Conservation (phyloP, 2,797 vertebrate species). For the Falco novaeseelandiae region DNA sequence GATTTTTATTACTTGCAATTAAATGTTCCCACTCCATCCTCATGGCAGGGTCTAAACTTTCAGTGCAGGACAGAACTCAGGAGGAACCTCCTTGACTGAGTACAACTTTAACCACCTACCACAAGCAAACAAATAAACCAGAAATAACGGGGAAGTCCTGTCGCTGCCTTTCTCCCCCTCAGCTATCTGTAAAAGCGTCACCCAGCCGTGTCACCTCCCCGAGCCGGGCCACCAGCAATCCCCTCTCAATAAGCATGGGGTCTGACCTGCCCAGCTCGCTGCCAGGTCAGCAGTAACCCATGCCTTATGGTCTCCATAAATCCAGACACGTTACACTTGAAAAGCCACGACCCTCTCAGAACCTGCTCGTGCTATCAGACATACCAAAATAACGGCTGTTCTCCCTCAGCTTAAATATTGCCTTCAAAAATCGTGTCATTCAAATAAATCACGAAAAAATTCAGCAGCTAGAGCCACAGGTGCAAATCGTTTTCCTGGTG, state of each 20-base stretch:
- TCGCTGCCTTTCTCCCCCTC: not conserved
- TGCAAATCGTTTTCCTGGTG: fast-evolving
- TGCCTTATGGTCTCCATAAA: not conserved
- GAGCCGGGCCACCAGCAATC: not conserved
- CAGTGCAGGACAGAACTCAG: not conserved
- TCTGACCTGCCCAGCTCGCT: not conserved
- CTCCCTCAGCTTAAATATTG: not conserved
- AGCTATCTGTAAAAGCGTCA: not conserved
- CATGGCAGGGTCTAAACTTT: not conserved
- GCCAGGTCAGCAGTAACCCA: not conserved
- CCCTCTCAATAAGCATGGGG: not conserved
- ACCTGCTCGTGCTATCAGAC: not conserved
- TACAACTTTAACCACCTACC: not conserved
- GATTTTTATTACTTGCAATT: not conserved
- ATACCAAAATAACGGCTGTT: fast-evolving
- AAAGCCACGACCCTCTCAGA: not conserved
- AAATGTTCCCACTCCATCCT: not conserved
- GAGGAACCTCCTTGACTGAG: not conserved
- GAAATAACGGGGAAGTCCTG: not conserved
- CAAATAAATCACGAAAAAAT: not conserved
- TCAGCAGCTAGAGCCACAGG: too few species aligned
- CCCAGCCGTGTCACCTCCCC: not conserved
- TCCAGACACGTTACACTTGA: not conserved
- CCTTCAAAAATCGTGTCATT: not conserved
- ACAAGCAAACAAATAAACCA: not conserved